Percentiles rank a stretch among this genome's conserved stretches.
Evolutionary conservation across 2,113 vertebrate genomes (phyloP).

Genomic region (Pionites leucogaster): DNA sequence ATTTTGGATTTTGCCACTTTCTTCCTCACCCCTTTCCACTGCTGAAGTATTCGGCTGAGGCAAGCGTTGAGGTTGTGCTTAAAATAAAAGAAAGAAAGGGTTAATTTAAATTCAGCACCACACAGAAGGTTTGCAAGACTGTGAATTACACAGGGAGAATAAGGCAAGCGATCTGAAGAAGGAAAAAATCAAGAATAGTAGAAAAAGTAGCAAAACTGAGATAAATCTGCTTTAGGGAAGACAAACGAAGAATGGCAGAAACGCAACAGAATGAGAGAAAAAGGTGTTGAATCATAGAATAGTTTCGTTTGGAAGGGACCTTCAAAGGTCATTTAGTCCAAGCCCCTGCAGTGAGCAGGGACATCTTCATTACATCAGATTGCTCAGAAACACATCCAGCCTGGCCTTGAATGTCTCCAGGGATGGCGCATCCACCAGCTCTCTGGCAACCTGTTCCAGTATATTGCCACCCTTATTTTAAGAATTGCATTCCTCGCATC

Average conservation of each 20-base stretch:
- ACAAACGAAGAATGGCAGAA: not conserved
- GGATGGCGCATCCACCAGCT: not conserved
- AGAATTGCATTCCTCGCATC: not conserved
- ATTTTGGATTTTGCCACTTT: constrained; percentile 76
- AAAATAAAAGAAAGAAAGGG: not conserved
- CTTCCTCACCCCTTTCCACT: constrained; percentile 76
- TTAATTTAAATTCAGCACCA: not conserved
- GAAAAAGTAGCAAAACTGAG: not conserved
- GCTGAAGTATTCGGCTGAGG: constrained; percentile 75
- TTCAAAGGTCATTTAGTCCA: not conserved
- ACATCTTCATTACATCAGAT: not conserved
- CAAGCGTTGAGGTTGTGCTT: constrained; percentile 89
- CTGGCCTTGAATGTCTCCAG: not conserved
- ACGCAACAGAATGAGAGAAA: not conserved
- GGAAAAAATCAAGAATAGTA: not conserved
- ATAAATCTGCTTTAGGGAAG: not conserved
- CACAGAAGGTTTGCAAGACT: not conserved
- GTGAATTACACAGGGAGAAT: not conserved
- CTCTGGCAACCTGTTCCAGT: not conserved
- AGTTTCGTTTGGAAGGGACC: not conserved
- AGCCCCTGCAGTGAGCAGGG: not conserved
- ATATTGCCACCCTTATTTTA: not conserved
- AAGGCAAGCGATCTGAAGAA: not conserved
- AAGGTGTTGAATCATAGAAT: not conserved
- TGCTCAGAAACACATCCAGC: not conserved